These are phyloP conservation scores for Sicus ferrugineus DNA, from an alignment of 2,888 invertebrate genomes.

Conservation along the genomic window DNA sequence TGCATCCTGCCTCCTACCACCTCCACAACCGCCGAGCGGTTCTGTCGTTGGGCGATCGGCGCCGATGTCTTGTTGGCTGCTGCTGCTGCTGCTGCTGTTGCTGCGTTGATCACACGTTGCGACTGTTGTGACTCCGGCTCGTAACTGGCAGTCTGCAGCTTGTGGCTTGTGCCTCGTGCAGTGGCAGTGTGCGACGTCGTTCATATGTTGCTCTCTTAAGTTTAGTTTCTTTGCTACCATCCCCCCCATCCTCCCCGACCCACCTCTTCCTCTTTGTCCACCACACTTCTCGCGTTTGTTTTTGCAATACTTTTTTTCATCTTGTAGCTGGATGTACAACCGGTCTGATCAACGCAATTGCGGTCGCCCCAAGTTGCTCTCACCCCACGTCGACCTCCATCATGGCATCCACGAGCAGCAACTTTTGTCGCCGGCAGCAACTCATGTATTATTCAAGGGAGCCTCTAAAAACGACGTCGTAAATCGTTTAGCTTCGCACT, in stretches of 20 bases:
- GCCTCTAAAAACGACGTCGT: constrained; percentile 42
- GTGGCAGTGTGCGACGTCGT: not conserved
- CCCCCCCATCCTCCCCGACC: not conserved
- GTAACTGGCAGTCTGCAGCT: constrained; percentile 37
- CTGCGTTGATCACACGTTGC: constrained; percentile 20
- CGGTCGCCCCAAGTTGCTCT: not conserved
- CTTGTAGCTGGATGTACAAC: not conserved
- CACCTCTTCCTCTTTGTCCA: constrained; percentile 15
- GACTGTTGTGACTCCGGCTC: constrained; percentile 34
- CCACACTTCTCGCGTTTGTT: constrained; percentile 1
- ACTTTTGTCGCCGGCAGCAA: constrained; percentile 37
- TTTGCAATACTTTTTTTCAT: not conserved
- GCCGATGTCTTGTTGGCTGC: constrained; percentile 24
- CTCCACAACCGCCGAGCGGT: not conserved
- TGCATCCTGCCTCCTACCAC: not conserved
- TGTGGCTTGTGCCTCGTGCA: not conserved
- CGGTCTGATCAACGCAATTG: not conserved
- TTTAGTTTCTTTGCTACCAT: not conserved
- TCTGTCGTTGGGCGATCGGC: not conserved
- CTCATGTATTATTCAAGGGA: constrained; percentile 39
- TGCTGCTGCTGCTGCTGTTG: constrained; percentile 20
- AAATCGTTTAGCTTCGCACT: constrained; percentile 40
- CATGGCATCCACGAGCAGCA: not conserved
- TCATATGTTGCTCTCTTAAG: constrained; percentile 9
- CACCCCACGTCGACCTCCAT: not conserved